Base-by-base conservation (phyloP, 2,888 invertebrate genomes). In the Himalopsyche japonica region DNA sequence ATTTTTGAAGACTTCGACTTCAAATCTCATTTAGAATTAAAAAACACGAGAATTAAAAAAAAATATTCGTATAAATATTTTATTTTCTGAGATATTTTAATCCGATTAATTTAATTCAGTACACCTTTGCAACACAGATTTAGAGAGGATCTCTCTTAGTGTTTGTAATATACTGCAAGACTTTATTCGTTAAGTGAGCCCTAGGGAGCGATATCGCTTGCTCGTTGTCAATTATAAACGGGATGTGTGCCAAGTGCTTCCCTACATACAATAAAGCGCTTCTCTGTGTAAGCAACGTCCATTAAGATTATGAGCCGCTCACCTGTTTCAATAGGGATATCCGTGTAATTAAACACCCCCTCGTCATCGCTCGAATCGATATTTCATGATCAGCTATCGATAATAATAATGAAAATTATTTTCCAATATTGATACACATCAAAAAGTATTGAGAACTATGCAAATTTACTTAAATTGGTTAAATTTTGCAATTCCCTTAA, bases 171-270 rank as follows among this genome's bases (percentile, higher is more conserved):
- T 32, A 84, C 76, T 82, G 78, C 82, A 84, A 76, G 82, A 84
- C 70, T 78, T 79, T 79, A 79, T 64, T 64, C 81, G 70, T 79
- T 80, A 80, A 86, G 83, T 82, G 83, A 64, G 57, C 86, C 79
- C 79, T n/a, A 20, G 80, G 83, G 86, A 49, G 77, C 70, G 34
- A 85, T 86, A 86, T 81, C 83, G 82, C 83, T 84, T 70, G 77
- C 84, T 81, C 80, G 76, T 80, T 86, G 86, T 86, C 85, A 85
- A 86, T 86, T 86, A 86, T 80, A 82, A 79, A 37, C 82, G 82
- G 70, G 83, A 76, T 57, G 78, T 48, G 79, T 80, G 81, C 84
- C 84, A 84, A 77, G 76, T 77, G 76, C 76, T 76, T 82, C 77
- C 64, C 79, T 34, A 37, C 77, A 81, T 76, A 79, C 84, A 84